Conservation (phyloP, 2,797 vertebrate species). For the Poecilia wingei region DNA sequence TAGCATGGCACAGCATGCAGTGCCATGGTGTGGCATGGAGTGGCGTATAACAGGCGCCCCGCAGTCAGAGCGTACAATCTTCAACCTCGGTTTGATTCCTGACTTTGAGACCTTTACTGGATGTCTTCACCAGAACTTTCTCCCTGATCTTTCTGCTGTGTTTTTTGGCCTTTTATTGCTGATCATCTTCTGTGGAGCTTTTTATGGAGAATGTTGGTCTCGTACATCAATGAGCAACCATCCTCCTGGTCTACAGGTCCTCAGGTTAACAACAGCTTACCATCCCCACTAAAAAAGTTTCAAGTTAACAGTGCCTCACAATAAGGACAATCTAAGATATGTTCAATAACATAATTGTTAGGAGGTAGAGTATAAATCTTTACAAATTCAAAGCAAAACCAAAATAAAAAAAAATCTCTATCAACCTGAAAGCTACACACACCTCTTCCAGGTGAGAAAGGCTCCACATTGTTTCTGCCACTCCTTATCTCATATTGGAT, state of each 20-base stretch:
- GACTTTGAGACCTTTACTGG: too few relatives aligned
- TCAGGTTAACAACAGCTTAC: neutral
- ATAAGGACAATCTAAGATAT: neutral
- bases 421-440: constrained; percentile 7
- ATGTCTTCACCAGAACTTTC: neutral
- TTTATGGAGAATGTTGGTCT: neutral
- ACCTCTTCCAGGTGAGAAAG: constrained; percentile 23
- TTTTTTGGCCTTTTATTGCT: neutral
- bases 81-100: too few relatives aligned
- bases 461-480: constrained; percentile 48
- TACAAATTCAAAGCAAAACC: neutral
- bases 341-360: neutral
- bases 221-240: too few relatives aligned
- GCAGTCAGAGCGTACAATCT: too few relatives aligned
- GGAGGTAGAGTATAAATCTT: neutral
- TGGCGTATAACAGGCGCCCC: too few relatives aligned
- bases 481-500: constrained; percentile 53
- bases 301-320: neutral
- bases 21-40: too few relatives aligned
- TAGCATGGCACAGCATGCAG: too few relatives aligned
- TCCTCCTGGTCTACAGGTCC: too few relatives aligned
- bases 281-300: accelerated
- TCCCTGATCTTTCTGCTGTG: neutral
- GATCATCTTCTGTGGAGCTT: neutral
- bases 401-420: neutral